Evolutionary conservation across 2,113 vertebrate species (phyloP).

Genomic region (Rhea americana): DNA sequence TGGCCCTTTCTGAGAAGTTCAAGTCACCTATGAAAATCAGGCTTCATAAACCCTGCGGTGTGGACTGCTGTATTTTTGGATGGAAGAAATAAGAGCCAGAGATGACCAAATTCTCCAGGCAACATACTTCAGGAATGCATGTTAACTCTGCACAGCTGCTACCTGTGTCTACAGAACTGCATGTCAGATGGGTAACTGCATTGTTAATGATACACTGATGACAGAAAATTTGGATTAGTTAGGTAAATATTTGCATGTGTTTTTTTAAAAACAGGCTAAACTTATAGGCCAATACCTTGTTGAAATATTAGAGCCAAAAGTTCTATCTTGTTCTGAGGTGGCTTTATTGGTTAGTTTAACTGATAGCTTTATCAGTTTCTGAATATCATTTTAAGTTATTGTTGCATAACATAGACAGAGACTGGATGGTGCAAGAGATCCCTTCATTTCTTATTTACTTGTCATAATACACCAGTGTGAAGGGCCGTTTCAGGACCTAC

Average conservation of each 20-base stretch:
- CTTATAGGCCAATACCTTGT: not conserved
- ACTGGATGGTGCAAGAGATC: not conserved
- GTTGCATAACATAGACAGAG: not conserved
- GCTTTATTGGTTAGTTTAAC: not conserved
- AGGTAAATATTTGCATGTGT: not conserved
- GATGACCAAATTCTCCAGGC: not conserved
- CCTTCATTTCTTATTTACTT: not conserved
- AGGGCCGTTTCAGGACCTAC: not conserved
- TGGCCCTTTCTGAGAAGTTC: not conserved
- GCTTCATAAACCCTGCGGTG: not conserved
- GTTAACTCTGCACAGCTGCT: not conserved
- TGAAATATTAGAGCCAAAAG: not conserved
- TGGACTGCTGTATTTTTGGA: not conserved
- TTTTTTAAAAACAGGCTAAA: not conserved
- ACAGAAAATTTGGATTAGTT: not conserved
- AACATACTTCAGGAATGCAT: not conserved
- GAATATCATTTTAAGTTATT: not conserved
- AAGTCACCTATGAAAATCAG: not conserved
- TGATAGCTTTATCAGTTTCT: not conserved
- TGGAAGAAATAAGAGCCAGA: not conserved
- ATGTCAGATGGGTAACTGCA: not conserved
- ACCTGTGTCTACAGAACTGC: not conserved
- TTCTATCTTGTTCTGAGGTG: not conserved
- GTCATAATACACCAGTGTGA: not conserved
- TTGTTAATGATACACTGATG: not conserved